Evolutionary conservation across 1,140 invertebrate species (phyloP), one percentile per base, ranked within the genome.

Genomic region (Sweltsa coloradensis): DNA sequence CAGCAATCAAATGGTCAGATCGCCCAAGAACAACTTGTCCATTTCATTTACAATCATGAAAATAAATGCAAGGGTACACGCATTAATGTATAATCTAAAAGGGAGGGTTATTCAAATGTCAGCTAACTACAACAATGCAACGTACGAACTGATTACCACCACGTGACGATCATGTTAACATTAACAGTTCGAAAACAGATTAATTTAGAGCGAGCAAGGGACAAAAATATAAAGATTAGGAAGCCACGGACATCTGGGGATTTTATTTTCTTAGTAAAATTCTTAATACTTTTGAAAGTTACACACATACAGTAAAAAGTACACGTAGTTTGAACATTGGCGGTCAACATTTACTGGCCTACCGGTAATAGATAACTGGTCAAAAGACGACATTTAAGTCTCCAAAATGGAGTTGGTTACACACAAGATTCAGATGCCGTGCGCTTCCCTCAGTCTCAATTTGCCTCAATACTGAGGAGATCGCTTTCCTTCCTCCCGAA

Each of bases 371-470:
- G 34, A 26, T 26, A 27, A 45, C 7, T 31, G 25, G 23, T 34
- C n/a, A 34, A 19, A 45, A 23, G 19, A 34, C 43, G 14, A 45
- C 27, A 16, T 22, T 23, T 23, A 45, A 45, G 29, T 31, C 27
- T 25, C 43, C 43, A 45, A 45, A 45, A 45, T 43, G 43, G 43
- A 45, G 27, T 26, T 26, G 23, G 14, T 34, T 31, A 34, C 4
- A 45, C 34, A 45, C 31, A 45, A 45, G 23, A 23, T 42, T 45
- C 50, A 51, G 52, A 51, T 45, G 45, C 40, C 49, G 53, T 51
- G 46, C 41, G n/a, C 55, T 56, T 55, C 53, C 55, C 31, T 57
- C 55, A 57, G 55, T 57, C 55, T 57, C 55, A 57, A 43, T 51
- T 43, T 53, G 45, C 52, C 47, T 52, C 51, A 51, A 34, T 37